Evolutionary conservation across 2,888 invertebrate genomes (phyloP), one percentile per base, ranked within the genome.

Genomic region (Drosophila diplacantha): DNA sequence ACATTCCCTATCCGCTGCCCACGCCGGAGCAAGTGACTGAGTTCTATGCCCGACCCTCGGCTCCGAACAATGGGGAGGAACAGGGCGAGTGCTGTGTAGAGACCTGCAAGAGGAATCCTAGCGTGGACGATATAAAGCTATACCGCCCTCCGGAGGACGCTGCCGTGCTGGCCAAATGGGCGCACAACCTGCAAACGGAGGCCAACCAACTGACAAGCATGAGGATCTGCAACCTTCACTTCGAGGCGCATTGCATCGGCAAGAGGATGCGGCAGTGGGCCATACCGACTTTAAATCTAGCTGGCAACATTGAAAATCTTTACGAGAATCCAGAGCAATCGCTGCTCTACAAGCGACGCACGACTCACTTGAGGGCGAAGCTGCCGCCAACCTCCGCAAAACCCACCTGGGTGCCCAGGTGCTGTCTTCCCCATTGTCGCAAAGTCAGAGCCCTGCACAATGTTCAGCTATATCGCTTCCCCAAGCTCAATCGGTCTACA

Each of bases 21-120:
- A 82, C 75, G 1, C 71, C 85, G 3, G 83, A 81, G 22, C 86
- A 86, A 39, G 75, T 86, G 5, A 74, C 84, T 16, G 85, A 86
- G 55, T 73, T 82, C 38, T 85, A 81, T 55, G 66, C 83, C 0
- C 74, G 79, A 5, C 81, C 81, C 12, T 68, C 67, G 46, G 81
- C 74, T 1, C 83, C 84, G 3, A 86, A 85, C 46, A 82, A 75
- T 53, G 85, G 84, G 3, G 86, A 83, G 22, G 85, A 85, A 38
- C 85, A 84, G 46, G 86, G 85, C 14, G 87, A 85, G 61, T 86
- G 85, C 47, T 86, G 85, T 66, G 85, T 86, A 14, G 69, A 73
- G 4, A 77, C 75, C 6, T 86, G 85, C 24, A 84, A 81, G 41
- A 83, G 85, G n/a, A 84, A 85, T 75, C 87, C 87, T 5, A 84